A percentile compares a stretch with the other conserved stretches of the same genome.
phyloP scores from a whole-genome alignment of 2,888 invertebrate genomes.

The Phyto melanocephala region DNA sequence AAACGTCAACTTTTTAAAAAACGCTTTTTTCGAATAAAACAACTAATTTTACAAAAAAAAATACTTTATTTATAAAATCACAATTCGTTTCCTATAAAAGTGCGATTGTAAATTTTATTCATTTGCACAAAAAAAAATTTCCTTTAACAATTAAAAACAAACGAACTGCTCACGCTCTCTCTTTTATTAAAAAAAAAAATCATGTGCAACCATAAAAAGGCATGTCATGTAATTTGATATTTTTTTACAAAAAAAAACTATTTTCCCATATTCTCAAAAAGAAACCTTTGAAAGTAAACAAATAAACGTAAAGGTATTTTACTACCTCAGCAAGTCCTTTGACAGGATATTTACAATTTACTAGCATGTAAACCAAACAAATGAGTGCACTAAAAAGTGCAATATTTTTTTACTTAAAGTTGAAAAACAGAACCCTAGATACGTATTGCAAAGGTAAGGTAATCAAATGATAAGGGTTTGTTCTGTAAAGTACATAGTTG shows the following conservation, averaged over 20 bases:
- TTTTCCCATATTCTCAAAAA: not conserved
- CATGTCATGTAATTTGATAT: too few species aligned
- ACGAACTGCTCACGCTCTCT: too few species aligned
- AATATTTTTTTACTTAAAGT: not conserved
- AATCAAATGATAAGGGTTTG: constrained; percentile 33
- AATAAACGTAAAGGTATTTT: not conserved
- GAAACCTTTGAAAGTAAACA: constrained; percentile 28
- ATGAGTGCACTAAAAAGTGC: constrained; percentile 44
- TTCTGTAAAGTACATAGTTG: too few species aligned
- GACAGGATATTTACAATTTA: constrained; percentile 46
- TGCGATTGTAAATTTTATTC: too few species aligned
- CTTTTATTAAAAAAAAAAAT: too few species aligned
- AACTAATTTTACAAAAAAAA: too few species aligned
- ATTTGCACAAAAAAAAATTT: too few species aligned
- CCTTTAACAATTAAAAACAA: not conserved
- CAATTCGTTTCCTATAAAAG: too few species aligned
- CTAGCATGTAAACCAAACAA: not conserved
- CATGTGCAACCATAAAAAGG: not conserved
- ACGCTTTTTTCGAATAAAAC: too few species aligned
- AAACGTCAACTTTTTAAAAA: too few species aligned
- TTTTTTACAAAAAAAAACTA: too few species aligned
- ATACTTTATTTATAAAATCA: too few species aligned
- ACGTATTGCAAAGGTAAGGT: not conserved
- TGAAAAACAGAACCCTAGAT: not conserved
- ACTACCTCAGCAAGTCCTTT: constrained; percentile 46